These are phyloP conservation scores for Blera fallax DNA, from an alignment of 2,888 invertebrate species.

Conservation along the genomic window DNA sequence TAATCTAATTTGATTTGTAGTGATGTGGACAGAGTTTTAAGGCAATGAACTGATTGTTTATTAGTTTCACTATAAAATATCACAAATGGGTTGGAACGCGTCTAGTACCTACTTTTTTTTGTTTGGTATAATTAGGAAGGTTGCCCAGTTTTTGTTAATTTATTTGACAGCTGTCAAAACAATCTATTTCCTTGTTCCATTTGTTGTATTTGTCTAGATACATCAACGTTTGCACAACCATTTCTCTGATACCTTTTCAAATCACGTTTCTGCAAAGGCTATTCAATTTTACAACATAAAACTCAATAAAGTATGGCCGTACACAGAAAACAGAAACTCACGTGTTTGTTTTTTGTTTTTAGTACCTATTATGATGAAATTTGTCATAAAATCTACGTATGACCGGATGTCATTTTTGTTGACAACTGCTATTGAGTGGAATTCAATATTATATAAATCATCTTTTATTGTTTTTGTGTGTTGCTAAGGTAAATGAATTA, in stretches of 20 bases:
- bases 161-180: no score
- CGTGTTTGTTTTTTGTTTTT: not conserved
- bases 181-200: not conserved
- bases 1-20: not conserved
- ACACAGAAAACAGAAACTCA: not conserved
- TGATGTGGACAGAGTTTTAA: not conserved
- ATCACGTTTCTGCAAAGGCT: not conserved
- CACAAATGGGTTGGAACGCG: not conserved
- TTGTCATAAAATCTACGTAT: not conserved
- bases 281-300: not conserved
- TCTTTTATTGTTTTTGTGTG: not conserved
- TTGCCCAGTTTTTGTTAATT: not conserved
- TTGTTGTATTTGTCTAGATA: not conserved
- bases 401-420: not conserved
- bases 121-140: not conserved
- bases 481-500: not conserved
- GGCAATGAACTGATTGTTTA: constrained; percentile 9
- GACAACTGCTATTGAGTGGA: not conserved
- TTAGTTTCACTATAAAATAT: not conserved
- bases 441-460: not conserved
- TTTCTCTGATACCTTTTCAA: not conserved
- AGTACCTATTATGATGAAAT: not conserved
- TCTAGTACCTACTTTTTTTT: not conserved
- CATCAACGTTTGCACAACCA: not conserved
- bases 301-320: not conserved